Evolutionary conservation across 2,888 invertebrate genomes (phyloP), one percentile per base, ranked within the genome.

Genomic region (Agriopis aurantiaria): DNA sequence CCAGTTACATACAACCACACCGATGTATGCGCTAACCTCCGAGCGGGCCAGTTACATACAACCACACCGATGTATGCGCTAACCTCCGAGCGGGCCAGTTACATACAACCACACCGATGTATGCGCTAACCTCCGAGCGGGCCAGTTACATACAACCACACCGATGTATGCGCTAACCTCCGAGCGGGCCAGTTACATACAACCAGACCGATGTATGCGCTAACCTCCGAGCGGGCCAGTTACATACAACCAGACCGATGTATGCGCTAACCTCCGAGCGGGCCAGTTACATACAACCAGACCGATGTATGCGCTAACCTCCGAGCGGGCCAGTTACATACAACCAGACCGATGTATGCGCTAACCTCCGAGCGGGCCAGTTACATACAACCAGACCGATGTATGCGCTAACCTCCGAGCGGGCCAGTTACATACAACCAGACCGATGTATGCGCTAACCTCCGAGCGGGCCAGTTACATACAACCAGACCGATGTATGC

Each of bases 401-500:
- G 70, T 67, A 69, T 69, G 69, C 65, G 61, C 63, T 58, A 52
- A 48, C 58, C 57, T n/a, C n/a, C 62, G 72, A 65, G 62, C 72
- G 69, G 71, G 68, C 71, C 72, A 65, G 65, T 69, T 70, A 64
- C 51, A 65, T 58, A n/a, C n/a, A 65, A 64, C 72, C 45, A 58
- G 73, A 78, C 80, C 66, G 69, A 71, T 71, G 70, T 67, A 69
- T 69, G 69, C 65, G 61, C 63, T 58, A 52, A 48, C 58, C 57
- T n/a, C n/a, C 62, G 72, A 65, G 62, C 72, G 69, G 71, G 68
- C 71, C 72, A 65, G 65, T 69, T 70, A 64, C 51, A 65, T 58
- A n/a, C n/a, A 65, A 64, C 72, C 45, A 58, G 73, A 78, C 80
- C 66, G 69, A 71, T 71, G 70, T 67, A 69, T 69, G 69, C 65